A percentile compares a stretch with the other conserved stretches of the same genome.
Evolutionary conservation across 2,797 vertebrate genomes (phyloP).

Genomic region (Coregonus ussuriensis): DNA sequence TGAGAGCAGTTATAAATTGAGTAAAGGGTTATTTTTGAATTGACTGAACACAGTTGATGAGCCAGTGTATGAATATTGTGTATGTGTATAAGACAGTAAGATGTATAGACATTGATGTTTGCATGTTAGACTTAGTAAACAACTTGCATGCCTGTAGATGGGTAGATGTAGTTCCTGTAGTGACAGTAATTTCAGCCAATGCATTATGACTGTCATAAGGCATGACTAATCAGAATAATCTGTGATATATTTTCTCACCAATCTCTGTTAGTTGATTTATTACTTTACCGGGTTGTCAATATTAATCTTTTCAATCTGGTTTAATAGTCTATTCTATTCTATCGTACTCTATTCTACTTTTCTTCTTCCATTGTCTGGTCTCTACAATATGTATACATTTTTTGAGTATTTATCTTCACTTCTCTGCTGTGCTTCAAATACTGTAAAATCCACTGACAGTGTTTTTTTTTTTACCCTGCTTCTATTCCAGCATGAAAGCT

Average conservation of each 20-base stretch:
- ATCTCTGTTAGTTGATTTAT: background rate
- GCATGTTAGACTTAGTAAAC: constrained; percentile 4
- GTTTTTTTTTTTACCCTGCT: background rate
- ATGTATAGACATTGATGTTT: background rate
- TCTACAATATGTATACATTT: background rate
- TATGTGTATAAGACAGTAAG: background rate
- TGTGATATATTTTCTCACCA: background rate
- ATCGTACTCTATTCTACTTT: background rate
- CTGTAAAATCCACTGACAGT: background rate
- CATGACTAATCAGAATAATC: background rate
- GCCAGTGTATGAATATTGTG: background rate
- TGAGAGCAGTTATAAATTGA: background rate
- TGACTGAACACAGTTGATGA: background rate
- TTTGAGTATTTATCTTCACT: background rate
- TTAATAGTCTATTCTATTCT: background rate
- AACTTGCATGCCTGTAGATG: background rate
- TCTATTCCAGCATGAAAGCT: background rate
- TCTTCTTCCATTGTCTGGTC: background rate
- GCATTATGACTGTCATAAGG: background rate
- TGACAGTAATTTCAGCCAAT: background rate
- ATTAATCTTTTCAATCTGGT: background rate
- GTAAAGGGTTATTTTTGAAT: background rate
- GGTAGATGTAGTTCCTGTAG: background rate
- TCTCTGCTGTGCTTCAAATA: background rate
- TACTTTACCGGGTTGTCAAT: background rate